These are phyloP conservation scores for Caenorhabditis panamensis DNA, from an alignment of 2,888 invertebrate species.

Conservation along the genomic window DNA sequence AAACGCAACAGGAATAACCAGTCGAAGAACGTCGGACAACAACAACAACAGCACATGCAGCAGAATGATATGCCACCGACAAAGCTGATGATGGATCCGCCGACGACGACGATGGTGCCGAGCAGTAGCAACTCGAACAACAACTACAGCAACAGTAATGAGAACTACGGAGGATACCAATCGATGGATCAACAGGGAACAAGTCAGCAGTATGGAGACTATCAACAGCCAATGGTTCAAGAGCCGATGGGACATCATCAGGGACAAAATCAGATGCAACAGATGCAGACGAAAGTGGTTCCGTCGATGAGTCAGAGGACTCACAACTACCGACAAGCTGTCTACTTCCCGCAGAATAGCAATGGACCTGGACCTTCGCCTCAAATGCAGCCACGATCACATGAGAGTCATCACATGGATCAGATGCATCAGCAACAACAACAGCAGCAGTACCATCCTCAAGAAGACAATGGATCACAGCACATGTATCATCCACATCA, in stretches of 20 bases:
- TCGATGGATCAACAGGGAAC: constrained; percentile 41
- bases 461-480: constrained; percentile 19
- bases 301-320: constrained; percentile 32
- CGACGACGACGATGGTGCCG: constrained; percentile 47
- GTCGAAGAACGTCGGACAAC: constrained; percentile 13
- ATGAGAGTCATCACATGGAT: constrained; percentile 37
- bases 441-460: constrained; percentile 24
- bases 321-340: constrained; percentile 26
- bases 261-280: constrained; percentile 19
- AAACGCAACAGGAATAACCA: constrained; percentile 15
- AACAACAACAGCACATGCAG: constrained; percentile 2
- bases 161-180: constrained; percentile 23
- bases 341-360: constrained; percentile 3
- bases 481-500: constrained; percentile 25
- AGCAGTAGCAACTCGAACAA: constrained; percentile 17
- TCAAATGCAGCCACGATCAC: constrained; percentile 22
- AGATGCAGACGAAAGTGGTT: constrained; percentile 37
- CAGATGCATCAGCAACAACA: constrained; percentile 20
- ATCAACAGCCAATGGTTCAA: constrained; percentile 15
- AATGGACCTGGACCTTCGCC: constrained; percentile 47
- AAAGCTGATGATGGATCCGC: constrained; percentile 41
- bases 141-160: constrained; percentile 18
- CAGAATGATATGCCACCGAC: constrained; percentile 28
- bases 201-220: constrained; percentile 40
- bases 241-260: constrained; percentile 30